phyloP scores from a whole-genome alignment of 2,113 vertebrate genomes.

The Capra hircus region DNA sequence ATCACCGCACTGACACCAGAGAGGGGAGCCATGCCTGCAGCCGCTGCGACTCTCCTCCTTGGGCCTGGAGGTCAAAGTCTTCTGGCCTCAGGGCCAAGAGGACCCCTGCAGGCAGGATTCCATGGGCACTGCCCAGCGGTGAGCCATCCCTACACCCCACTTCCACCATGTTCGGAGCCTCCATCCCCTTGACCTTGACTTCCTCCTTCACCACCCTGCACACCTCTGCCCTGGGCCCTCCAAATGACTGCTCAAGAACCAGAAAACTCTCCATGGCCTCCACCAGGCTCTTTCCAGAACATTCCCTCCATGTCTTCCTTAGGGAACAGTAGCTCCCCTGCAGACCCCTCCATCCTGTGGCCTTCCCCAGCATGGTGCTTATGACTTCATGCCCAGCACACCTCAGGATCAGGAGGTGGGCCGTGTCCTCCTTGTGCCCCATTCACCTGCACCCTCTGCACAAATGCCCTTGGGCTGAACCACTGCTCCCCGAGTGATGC shows the following conservation, averaged over 20 bases:
- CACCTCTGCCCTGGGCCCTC: neutral
- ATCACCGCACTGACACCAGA: neutral
- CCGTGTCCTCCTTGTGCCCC: neutral
- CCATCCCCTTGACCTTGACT: neutral
- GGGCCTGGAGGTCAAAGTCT: neutral
- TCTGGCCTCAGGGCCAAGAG: neutral
- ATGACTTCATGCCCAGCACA: neutral
- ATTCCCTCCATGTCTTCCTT: neutral
- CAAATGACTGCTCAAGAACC: neutral
- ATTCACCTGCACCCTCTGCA: neutral
- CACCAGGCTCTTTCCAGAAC: neutral
- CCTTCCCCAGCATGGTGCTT: neutral
- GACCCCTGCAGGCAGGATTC: neutral
- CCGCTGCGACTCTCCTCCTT: neutral
- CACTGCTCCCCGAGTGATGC: neutral
- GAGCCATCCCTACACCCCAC: rapidly evolving
- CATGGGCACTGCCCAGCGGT: neutral
- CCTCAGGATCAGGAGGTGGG: neutral
- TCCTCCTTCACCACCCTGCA: neutral
- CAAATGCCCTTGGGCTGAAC: neutral
- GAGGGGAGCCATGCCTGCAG: neutral
- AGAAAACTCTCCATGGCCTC: neutral
- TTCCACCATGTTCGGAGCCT: neutral
- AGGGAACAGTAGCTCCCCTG: neutral
- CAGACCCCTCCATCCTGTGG: too few relatives aligned